Evolutionary conservation across 2,888 invertebrate genomes (phyloP).

Genomic region (Synergus japonicus): DNA sequence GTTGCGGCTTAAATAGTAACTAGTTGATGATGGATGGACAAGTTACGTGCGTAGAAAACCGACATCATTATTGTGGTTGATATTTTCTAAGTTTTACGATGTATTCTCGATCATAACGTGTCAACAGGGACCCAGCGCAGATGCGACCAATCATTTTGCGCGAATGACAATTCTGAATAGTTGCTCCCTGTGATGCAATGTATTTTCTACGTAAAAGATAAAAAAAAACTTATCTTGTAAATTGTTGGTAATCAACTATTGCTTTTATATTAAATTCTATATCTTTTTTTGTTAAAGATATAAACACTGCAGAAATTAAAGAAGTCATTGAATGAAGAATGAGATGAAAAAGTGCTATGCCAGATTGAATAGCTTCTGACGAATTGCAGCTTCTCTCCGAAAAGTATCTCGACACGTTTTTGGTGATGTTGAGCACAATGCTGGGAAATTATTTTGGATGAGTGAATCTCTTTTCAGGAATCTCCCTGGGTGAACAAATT

Average conservation of each 20-base stretch:
- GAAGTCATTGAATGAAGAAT: not conserved
- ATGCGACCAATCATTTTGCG: slow-evolving; percentile 31
- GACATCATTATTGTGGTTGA: slow-evolving; percentile 64
- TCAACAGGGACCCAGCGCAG: slow-evolving; percentile 44
- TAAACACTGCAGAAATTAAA: not conserved
- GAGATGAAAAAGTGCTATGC: not conserved
- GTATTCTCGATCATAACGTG: slow-evolving; percentile 62
- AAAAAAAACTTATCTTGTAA: not conserved
- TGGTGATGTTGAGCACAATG: not conserved
- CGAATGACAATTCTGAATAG: not conserved
- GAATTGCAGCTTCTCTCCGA: not conserved
- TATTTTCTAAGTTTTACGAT: slow-evolving; percentile 63
- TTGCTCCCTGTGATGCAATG: not conserved
- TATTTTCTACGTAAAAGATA: not conserved
- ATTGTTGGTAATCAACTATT: not conserved
- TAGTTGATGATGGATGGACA: slow-evolving; percentile 75
- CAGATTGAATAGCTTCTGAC: not conserved
- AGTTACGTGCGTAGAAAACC: slow-evolving; percentile 57
- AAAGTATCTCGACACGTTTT: not conserved
- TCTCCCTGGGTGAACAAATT: not conserved
- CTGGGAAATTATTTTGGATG: not conserved
- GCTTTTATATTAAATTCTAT: not conserved
- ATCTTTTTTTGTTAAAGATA: not conserved
- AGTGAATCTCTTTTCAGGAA: not conserved
- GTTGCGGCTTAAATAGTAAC: slow-evolving; percentile 77